These are phyloP conservation scores for Idaea straminata DNA, from an alignment of 2,888 invertebrate genomes.

Conservation along the genomic window DNA sequence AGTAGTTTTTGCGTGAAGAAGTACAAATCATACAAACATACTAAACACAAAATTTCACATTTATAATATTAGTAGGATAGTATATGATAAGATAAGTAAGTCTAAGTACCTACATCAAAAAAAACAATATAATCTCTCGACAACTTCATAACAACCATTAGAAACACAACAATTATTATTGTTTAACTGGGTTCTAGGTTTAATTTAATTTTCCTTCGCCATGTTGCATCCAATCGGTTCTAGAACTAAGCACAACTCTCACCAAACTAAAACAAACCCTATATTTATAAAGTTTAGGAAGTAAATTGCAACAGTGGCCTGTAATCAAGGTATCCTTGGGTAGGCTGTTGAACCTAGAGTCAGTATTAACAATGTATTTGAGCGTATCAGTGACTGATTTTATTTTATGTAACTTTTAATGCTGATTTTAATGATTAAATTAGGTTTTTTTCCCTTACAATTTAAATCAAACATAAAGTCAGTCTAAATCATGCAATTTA, in stretches of 20 bases:
- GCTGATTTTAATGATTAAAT: not conserved
- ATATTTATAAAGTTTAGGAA: not conserved
- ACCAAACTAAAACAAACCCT: not conserved
- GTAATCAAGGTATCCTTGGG: not conserved
- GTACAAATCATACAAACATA: too few relatives aligned
- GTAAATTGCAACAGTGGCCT: not conserved
- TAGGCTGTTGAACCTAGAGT: not conserved
- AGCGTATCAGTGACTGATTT: not conserved
- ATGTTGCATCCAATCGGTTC: not conserved
- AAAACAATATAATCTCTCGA: too few relatives aligned
- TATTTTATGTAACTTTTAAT: not conserved
- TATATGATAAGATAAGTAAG: too few relatives aligned
- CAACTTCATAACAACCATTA: too few relatives aligned
- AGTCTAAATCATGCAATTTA: too few relatives aligned
- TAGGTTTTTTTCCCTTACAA: not conserved
- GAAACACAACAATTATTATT: not conserved
- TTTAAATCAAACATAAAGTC: not conserved
- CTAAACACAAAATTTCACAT: too few relatives aligned
- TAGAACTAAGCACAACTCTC: not conserved
- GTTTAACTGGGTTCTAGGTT: not conserved
- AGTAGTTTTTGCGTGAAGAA: too few relatives aligned
- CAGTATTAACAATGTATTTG: not conserved
- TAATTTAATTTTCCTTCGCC: not conserved
- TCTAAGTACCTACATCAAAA: too few relatives aligned
- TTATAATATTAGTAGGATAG: too few relatives aligned